Percentiles rank a stretch among this genome's conserved stretches.
phyloP scores from a whole-genome alignment of 2,797 vertebrate genomes.

The Aldrovandia affinis region DNA sequence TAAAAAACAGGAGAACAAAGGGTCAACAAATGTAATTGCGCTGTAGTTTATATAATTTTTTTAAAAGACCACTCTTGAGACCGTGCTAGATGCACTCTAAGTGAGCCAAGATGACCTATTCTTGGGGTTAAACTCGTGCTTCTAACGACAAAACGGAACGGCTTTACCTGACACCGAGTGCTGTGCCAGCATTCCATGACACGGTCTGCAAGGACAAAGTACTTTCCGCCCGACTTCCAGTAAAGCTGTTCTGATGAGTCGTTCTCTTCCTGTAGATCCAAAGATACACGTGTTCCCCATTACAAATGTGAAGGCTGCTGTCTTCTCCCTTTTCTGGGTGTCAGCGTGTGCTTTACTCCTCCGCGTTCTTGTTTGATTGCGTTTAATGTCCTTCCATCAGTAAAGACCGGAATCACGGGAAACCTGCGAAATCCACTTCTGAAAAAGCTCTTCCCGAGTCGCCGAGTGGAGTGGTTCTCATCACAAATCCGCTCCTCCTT shows the following conservation, averaged over 20 bases:
- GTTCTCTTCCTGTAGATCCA: not conserved
- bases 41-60: no score
- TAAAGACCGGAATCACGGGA: not conserved
- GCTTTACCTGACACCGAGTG: not conserved
- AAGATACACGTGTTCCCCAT: no score
- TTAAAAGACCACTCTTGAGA: not conserved
- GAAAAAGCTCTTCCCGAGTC: not conserved
- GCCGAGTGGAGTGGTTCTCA: not conserved
- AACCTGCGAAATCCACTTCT: not conserved
- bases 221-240: not conserved
- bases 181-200: not conserved
- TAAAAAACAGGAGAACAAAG: no score
- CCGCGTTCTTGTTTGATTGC: not conserved
- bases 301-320: not conserved
- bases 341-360: not conserved
- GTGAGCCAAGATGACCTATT: not conserved
- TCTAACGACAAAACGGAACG: not conserved
- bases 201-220: not conserved
- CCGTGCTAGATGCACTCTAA: not conserved
- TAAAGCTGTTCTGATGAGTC: not conserved
- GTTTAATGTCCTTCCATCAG: slow-evolving; percentile 3
- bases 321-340: not conserved
- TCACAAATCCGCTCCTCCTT: not conserved
- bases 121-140: not conserved
- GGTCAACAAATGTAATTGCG: no score